Conservation (phyloP, 2,888 invertebrate genomes). For the Pelosia muscerda region DNA sequence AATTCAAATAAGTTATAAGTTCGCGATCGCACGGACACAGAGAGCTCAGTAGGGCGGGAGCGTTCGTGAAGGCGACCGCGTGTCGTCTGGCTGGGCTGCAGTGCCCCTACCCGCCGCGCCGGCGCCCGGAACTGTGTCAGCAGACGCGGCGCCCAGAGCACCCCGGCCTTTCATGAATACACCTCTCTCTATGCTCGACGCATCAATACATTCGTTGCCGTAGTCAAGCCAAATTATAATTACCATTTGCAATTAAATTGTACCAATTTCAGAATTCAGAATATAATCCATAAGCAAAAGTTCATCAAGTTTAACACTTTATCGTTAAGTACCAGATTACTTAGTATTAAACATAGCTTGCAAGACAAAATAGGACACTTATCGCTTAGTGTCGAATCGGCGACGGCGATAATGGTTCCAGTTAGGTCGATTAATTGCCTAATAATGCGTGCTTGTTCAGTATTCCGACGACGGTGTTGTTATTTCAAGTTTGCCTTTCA, state of each 20-base stretch:
- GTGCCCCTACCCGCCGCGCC: slow-evolving; percentile 78
- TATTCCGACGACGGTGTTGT: slow-evolving; percentile 22
- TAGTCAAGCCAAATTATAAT: slow-evolving; percentile 60
- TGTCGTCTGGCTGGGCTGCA: slow-evolving; percentile 82
- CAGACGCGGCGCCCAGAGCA: slow-evolving; percentile 75
- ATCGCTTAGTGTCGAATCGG: slow-evolving; percentile 16
- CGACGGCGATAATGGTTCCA: slow-evolving; percentile 28
- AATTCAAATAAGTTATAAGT: slow-evolving; percentile 59
- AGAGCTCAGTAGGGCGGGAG: slow-evolving; percentile 65
- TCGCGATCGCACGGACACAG: slow-evolving; percentile 52
- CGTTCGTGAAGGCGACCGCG: slow-evolving; percentile 76
- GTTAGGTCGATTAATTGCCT: slow-evolving; percentile 39
- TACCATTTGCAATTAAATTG: slow-evolving; percentile 49
- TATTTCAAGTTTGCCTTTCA: slow-evolving; percentile 24
- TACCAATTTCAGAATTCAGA: background rate
- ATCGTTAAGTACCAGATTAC: slow-evolving; percentile 12
- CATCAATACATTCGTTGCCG: slow-evolving; percentile 76
- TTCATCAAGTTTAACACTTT: slow-evolving; percentile 15
- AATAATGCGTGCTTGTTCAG: slow-evolving; percentile 28
- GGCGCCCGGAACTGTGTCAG: slow-evolving; percentile 85
- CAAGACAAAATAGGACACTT: slow-evolving; percentile 22
- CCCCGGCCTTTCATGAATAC: slow-evolving; percentile 75
- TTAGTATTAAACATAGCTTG: slow-evolving; percentile 13
- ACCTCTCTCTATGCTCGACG: slow-evolving; percentile 70
- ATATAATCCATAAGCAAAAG: slow-evolving; percentile 8